Percentiles rank a stretch among this genome's conserved stretches.
Conservation (phyloP, 64 coral and sea anemone genomes). For the Montipora sp. region DNA sequence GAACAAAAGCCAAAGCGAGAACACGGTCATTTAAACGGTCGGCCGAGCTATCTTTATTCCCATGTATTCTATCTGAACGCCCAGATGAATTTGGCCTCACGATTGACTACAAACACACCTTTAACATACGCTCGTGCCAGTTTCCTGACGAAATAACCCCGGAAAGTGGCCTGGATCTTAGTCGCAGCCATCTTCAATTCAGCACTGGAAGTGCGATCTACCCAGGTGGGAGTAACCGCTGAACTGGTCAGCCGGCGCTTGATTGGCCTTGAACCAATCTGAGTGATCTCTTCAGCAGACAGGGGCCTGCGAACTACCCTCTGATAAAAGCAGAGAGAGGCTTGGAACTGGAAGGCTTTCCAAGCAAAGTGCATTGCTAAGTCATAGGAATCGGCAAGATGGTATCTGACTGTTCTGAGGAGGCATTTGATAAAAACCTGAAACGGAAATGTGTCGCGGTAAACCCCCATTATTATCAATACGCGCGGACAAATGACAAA, state of each 20-base stretch:
- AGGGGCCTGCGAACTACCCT: conserved; percentile 75
- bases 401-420: conserved; percentile 73
- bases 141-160: conserved; percentile 89
- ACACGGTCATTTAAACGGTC: too few species aligned
- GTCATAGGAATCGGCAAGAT: conserved; percentile 86
- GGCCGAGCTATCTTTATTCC: too few species aligned
- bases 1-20: too few species aligned
- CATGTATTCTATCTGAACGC: too few species aligned
- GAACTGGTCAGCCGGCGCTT: conserved; percentile 9
- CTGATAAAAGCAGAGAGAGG: conserved; percentile 79
- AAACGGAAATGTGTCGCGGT: background rate
- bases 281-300: conserved; percentile 90
- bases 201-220: conserved; percentile 59
- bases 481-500: too few species aligned
- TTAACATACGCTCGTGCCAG: conserved; percentile 69
- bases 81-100: too few species aligned
- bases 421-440: conserved; percentile 97
- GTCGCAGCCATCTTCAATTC: conserved; percentile 80
- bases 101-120: conserved; percentile 52
- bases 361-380: conserved; percentile 95
- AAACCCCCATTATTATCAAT: background rate
- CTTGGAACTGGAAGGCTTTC: conserved; percentile 95
- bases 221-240: conserved; percentile 56
- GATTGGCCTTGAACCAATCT: conserved; percentile 76
- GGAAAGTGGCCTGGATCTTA: conserved; percentile 90